These are phyloP conservation scores for Uloborus diversus DNA, from an alignment of 1,140 invertebrate genomes.

Conservation along the genomic window DNA sequence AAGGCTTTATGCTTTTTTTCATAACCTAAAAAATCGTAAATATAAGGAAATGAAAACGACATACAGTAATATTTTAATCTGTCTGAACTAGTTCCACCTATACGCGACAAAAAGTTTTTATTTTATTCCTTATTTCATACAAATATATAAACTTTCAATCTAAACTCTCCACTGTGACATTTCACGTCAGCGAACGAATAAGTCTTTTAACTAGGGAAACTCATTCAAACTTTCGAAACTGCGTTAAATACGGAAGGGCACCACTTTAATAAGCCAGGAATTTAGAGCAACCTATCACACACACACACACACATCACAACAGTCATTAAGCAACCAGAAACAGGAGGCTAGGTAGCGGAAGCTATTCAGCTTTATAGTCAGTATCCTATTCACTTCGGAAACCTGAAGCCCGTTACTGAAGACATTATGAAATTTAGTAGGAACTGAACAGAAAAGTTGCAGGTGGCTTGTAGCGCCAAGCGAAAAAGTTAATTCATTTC, in stretches of 20 bases:
- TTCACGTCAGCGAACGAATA: neutral
- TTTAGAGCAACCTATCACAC: slow-evolving; percentile 2
- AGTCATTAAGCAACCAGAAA: slow-evolving; percentile 35
- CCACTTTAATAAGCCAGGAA: slow-evolving; percentile 31
- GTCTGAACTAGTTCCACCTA: too few relatives aligned
- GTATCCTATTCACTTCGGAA: slow-evolving; percentile 48
- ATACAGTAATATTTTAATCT: too few relatives aligned
- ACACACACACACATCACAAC: too few relatives aligned
- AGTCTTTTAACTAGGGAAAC: slow-evolving; percentile 21
- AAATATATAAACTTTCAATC: neutral
- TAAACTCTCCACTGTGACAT: neutral
- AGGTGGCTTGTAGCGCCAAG: neutral
- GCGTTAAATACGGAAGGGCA: slow-evolving; percentile 43
- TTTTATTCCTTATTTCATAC: too few relatives aligned
- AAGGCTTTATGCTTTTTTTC: too few relatives aligned
- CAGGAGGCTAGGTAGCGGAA: slow-evolving; percentile 34
- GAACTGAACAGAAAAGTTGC: slow-evolving; percentile 8
- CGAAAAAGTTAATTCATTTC: slow-evolving; percentile 3
- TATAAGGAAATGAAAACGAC: too few relatives aligned
- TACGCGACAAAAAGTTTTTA: too few relatives aligned
- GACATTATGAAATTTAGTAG: slow-evolving; percentile 54
- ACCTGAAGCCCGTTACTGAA: slow-evolving; percentile 23
- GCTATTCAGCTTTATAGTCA: slow-evolving; percentile 44
- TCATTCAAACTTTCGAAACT: slow-evolving; percentile 47
- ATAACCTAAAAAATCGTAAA: too few relatives aligned